Evolutionary conservation across 2,797 vertebrate species (phyloP).

Genomic region (Oryzias sinensis): DNA sequence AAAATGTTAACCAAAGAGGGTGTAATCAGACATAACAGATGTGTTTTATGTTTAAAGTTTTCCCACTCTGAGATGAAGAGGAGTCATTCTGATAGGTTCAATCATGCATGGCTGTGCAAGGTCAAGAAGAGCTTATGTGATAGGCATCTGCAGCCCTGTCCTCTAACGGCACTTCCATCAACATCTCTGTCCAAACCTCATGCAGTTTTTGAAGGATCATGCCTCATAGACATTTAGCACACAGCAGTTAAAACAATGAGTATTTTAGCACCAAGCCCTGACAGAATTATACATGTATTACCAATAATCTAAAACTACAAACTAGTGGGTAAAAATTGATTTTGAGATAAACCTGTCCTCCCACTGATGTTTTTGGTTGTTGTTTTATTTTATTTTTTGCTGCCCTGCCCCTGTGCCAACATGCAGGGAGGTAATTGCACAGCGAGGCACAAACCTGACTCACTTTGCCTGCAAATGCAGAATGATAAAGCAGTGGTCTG

Average conservation of each 20-base stretch:
- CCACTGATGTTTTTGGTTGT: constrained; percentile 19
- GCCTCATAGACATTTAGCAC: constrained; percentile 29
- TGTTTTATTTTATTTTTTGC: neutral
- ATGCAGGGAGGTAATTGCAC: constrained; percentile 50
- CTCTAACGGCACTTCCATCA: constrained; percentile 31
- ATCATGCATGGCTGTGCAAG: constrained; percentile 39
- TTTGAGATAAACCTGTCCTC: constrained; percentile 28
- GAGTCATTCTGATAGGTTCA: constrained; percentile 36
- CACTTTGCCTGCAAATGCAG: constrained; percentile 44
- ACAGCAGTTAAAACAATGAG: constrained; percentile 14
- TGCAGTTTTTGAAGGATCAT: constrained; percentile 40
- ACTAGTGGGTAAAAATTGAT: constrained; percentile 3
- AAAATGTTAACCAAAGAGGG: neutral
- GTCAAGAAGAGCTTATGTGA: constrained; percentile 50
- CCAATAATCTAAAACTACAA: too few species aligned
- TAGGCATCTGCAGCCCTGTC: constrained; percentile 34
- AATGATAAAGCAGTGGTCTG: constrained; percentile 55
- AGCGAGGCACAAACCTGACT: constrained; percentile 46
- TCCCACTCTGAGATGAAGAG: constrained; percentile 17
- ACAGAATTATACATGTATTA: too few species aligned
- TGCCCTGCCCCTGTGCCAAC: constrained; percentile 26
- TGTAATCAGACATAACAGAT: neutral
- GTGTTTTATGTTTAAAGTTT: constrained; percentile 4
- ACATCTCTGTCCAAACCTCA: constrained; percentile 29
- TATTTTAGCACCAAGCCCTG: too few species aligned